Evolutionary conservation across 2,113 vertebrate genomes (phyloP).

Genomic region (Silurus asotus): DNA sequence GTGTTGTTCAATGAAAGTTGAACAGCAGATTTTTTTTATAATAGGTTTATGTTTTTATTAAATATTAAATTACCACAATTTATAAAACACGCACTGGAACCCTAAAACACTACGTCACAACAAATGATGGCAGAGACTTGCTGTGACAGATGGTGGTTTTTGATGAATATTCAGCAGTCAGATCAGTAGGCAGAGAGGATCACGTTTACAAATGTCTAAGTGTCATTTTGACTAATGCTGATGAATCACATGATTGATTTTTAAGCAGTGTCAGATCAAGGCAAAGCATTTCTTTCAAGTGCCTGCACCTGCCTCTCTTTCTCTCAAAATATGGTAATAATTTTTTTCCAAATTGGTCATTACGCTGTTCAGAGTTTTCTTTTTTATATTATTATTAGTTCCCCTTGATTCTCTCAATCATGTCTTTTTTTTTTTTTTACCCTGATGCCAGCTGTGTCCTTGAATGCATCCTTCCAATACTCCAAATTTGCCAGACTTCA

Average conservation of each 20-base stretch:
- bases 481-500: constrained; percentile 3
- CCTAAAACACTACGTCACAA: constrained; percentile 1
- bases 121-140: not conserved
- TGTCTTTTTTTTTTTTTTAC: not conserved
- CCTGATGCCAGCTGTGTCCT: constrained; percentile 11
- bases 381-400: constrained; percentile 15
- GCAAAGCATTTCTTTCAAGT: constrained; percentile 25
- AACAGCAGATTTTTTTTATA: not conserved
- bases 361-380: constrained; percentile 6
- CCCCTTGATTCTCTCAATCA: not conserved
- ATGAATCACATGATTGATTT: constrained; percentile 42
- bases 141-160: constrained; percentile 36
- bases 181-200: constrained; percentile 48
- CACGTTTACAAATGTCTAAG: constrained; percentile 49
- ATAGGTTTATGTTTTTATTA: not conserved
- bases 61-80: not conserved
- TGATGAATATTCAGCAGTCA: constrained; percentile 47
- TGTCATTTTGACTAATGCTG: constrained; percentile 43
- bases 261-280: constrained; percentile 46
- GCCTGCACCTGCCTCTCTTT: constrained; percentile 39
- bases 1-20: not conserved
- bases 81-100: not conserved
- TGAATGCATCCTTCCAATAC: constrained; percentile 13
- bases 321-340: constrained; percentile 32
- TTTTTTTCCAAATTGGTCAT: constrained; percentile 25